phyloP scores from a whole-genome alignment of 2,797 vertebrate genomes.

The Zalophus californianus region DNA sequence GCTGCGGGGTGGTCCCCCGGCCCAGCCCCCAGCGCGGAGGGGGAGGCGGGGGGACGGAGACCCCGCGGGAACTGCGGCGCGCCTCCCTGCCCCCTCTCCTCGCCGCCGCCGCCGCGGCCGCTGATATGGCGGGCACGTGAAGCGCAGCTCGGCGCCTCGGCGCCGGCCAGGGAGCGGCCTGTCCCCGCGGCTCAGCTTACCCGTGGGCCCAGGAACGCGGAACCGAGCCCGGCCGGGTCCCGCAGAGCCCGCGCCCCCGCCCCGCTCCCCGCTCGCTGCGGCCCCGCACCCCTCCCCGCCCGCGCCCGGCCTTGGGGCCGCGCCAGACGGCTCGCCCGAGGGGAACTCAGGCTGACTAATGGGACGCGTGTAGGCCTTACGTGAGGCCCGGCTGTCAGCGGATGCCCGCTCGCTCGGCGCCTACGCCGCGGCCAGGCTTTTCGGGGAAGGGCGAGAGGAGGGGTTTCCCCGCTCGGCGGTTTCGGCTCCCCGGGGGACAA shows the following conservation, averaged over 20 bases:
- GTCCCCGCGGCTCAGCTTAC: slow-evolving; percentile 75
- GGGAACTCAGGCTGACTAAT: slow-evolving; percentile 90
- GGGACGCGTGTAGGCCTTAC: slow-evolving; percentile 83
- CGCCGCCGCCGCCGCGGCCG: slow-evolving; percentile 73
- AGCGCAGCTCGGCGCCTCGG: slow-evolving; percentile 82
- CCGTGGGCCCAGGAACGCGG: slow-evolving; percentile 78
- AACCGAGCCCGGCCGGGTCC: slow-evolving; percentile 65
- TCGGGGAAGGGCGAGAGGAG: slow-evolving; percentile 83
- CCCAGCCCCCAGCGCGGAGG: slow-evolving; percentile 21
- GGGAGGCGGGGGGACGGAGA: slow-evolving; percentile 25
- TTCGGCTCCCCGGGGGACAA: slow-evolving; percentile 68
- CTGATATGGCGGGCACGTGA: slow-evolving; percentile 88
- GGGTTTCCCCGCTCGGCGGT: slow-evolving; percentile 78
- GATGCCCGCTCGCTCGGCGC: slow-evolving; percentile 85
- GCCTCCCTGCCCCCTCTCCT: slow-evolving; percentile 62
- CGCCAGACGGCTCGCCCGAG: slow-evolving; percentile 85
- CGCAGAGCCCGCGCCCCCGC: slow-evolving; percentile 59
- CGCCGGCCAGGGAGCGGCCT: slow-evolving; percentile 80
- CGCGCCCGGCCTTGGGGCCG: slow-evolving; percentile 66
- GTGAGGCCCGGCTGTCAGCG: slow-evolving; percentile 85
- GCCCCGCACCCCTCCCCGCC: slow-evolving; percentile 1
- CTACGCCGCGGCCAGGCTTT: slow-evolving; percentile 82
- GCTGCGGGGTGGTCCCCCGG: slow-evolving; percentile 46
- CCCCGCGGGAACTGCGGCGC: slow-evolving; percentile 74
- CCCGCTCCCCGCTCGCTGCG: neutral